Evolutionary conservation across 2,888 invertebrate species (phyloP), one percentile per base, ranked within the genome.

Genomic region (Meta bourneti): DNA sequence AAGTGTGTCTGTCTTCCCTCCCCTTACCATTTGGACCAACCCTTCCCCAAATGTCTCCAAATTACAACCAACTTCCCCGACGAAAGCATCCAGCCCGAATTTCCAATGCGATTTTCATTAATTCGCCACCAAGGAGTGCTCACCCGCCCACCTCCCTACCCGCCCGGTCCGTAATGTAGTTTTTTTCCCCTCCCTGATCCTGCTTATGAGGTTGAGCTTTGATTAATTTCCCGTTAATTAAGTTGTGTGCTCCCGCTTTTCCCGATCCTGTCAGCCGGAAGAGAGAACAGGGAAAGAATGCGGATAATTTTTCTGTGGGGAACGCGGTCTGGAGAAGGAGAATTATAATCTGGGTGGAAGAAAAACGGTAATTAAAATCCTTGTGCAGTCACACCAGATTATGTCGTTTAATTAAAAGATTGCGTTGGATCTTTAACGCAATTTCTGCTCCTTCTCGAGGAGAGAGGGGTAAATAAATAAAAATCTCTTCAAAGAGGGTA

Each of bases 201-300:
- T 51, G 19, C 49, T 70, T 34, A 51, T 85, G 48, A 69, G 61
- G 49, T 34, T 69, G 86, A 77, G 75, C 87, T 80, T 49, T 87
- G 87, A 87, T 87, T 87, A 87, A 87, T 79, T 79, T 80, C 79
- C 80, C 79, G 72, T 80, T 87, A 87, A 87, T 87, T 87, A 87
- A 87, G 87, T 87, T 87, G 86, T 49, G 77, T 16, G 51, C 70
- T 72, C 72, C 49, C 71, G 51, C 72, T 69, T 51, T 51, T 13
- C 78, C n/a, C n/a, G 9, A 19, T n/a, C 49, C n/a, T 78, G 78
- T 78, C 78, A 78, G 52, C 19, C 19, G 6, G 34, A 9, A 16
- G 69, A 61, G 71, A 20, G 51, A 8, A 19, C 70, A n/a, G 8
- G 11, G 19, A 61, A 61, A 51, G 52, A 72, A 51, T 16, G n/a